These are phyloP conservation scores for Spodoptera picta DNA, from an alignment of 2,888 invertebrate genomes.

Conservation along the genomic window DNA sequence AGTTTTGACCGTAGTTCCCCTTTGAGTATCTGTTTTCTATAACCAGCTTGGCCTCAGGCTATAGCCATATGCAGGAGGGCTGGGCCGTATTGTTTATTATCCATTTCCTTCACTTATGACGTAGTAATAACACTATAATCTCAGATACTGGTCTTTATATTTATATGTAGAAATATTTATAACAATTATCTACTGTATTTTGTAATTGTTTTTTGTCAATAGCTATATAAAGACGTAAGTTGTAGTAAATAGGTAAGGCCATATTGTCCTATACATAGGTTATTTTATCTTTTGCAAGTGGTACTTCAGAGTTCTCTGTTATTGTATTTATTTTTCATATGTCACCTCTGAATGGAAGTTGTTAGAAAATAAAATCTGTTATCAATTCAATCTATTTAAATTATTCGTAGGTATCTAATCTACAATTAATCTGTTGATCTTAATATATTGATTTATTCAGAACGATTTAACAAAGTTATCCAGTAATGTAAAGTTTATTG, in stretches of 20 bases:
- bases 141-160: slow-evolving; percentile 24
- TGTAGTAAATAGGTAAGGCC: no score
- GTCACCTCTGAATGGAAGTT: background rate
- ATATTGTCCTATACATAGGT: no score
- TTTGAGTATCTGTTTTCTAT: slow-evolving; percentile 38
- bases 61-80: slow-evolving; percentile 34
- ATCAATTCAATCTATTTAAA: slow-evolving; percentile 18
- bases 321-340: no score
- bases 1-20: slow-evolving; percentile 31
- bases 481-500: slow-evolving; percentile 38
- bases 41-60: slow-evolving; percentile 47
- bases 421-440: slow-evolving; percentile 24
- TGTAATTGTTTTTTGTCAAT: no score
- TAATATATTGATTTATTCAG: slow-evolving; percentile 38
- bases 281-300: no score
- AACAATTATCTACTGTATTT: background rate
- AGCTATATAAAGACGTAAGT: no score
- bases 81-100: slow-evolving; percentile 47
- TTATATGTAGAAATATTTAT: slow-evolving; percentile 7
- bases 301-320: no score
- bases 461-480: slow-evolving; percentile 39
- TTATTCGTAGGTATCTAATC: slow-evolving; percentile 5
- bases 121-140: slow-evolving; percentile 42
- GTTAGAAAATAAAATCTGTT: slow-evolving; percentile 25
- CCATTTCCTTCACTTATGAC: slow-evolving; percentile 52